Percentiles rank a stretch among this genome's conserved stretches.
Evolutionary conservation across 2,113 vertebrate genomes (phyloP).

Genomic region (Lamprologus speciosus): DNA sequence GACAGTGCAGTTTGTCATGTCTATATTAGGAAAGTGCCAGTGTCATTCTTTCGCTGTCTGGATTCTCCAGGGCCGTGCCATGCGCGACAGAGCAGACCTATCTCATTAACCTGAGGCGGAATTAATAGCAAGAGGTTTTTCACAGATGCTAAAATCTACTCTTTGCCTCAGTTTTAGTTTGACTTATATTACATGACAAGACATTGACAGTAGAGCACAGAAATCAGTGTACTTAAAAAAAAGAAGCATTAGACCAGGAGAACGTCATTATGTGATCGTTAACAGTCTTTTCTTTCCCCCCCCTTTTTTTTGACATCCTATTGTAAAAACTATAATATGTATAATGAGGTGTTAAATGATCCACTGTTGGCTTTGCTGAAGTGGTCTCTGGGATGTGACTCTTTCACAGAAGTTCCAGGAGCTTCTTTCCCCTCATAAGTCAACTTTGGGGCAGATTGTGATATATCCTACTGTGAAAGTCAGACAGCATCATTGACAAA

Average conservation of each 20-base stretch:
- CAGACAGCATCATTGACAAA: neutral
- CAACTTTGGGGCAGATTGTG: neutral
- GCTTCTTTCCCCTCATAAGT: neutral
- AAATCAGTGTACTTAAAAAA: neutral
- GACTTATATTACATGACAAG: neutral
- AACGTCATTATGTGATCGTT: neutral
- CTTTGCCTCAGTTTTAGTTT: neutral
- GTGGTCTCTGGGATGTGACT: conserved; percentile 6
- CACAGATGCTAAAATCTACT: neutral
- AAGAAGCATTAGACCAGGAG: neutral
- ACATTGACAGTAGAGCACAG: neutral
- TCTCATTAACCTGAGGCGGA: conserved; percentile 7
- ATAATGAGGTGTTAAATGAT: neutral
- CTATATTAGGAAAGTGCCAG: conserved; percentile 86
- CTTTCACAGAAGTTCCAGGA: conserved; percentile 20
- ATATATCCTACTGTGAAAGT: neutral
- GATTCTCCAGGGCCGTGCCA: conserved; percentile 4
- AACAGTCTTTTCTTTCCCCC: neutral
- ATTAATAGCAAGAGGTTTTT: neutral
- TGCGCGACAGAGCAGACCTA: neutral
- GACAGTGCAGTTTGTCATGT: conserved; percentile 65
- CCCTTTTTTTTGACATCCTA: neutral
- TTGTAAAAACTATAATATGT: neutral
- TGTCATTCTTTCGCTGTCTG: conserved; percentile 56
- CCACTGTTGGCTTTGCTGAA: neutral